Evolutionary conservation across 2,888 invertebrate genomes (phyloP).

Genomic region (Drosophila meridionalis): DNA sequence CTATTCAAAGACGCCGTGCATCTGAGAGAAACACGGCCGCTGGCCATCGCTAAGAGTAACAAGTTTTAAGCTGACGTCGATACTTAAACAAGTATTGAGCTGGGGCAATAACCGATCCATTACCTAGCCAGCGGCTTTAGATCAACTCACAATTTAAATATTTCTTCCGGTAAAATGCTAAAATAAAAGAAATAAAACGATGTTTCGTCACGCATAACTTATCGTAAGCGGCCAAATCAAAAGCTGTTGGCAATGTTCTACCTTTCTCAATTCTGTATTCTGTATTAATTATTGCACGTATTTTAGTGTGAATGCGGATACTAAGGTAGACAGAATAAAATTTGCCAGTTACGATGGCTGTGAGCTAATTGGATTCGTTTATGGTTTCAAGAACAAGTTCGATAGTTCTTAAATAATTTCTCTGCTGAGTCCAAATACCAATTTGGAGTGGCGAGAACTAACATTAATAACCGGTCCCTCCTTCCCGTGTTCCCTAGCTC

Average conservation of each 20-base stretch:
- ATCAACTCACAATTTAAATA: slow-evolving; percentile 32
- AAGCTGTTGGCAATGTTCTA: slow-evolving; percentile 26
- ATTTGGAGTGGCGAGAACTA: slow-evolving; percentile 25
- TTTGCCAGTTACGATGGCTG: slow-evolving; percentile 33
- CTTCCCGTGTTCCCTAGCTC: slow-evolving; percentile 58
- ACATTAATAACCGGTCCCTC: slow-evolving; percentile 65
- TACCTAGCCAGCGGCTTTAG: slow-evolving; percentile 7
- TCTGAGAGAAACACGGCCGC: background rate
- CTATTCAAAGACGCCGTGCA: background rate
- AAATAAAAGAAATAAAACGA: slow-evolving; percentile 21
- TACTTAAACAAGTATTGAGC: slow-evolving; percentile 3
- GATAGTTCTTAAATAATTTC: slow-evolving; percentile 63
- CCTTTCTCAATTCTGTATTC: slow-evolving; percentile 19
- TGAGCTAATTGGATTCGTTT: slow-evolving; percentile 43
- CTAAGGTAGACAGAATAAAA: slow-evolving; percentile 18
- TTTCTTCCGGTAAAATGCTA: slow-evolving; percentile 46
- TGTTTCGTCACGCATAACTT: slow-evolving; percentile 52
- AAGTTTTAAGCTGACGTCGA: slow-evolving; percentile 13
- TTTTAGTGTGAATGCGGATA: slow-evolving; percentile 43
- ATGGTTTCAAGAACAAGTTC: slow-evolving; percentile 60
- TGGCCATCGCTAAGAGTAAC: slow-evolving; percentile 15
- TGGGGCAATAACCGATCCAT: slow-evolving; percentile 56
- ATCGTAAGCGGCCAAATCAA: slow-evolving; percentile 33
- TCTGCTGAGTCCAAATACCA: slow-evolving; percentile 23
- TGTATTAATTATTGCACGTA: slow-evolving; percentile 17